phyloP scores from a whole-genome alignment of 1,140 invertebrate species.

The Tenebrio molitor region DNA sequence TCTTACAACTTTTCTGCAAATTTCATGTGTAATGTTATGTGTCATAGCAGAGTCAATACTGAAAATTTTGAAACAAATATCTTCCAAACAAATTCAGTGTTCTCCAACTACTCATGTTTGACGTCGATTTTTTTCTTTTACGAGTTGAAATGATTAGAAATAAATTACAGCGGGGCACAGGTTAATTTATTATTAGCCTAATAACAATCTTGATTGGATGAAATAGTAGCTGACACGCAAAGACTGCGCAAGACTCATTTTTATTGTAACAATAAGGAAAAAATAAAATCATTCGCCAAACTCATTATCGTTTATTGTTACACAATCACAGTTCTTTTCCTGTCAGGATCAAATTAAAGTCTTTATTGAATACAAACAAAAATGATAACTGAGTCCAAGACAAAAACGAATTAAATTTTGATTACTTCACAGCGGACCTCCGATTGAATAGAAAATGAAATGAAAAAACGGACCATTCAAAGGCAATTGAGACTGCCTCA shows the following conservation, averaged over 20 bases:
- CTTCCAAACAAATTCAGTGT: too few species aligned
- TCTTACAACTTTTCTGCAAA: too few species aligned
- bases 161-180: slow-evolving; percentile 8
- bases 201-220: slow-evolving; percentile 29
- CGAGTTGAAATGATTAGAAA: slow-evolving; percentile 4
- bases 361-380: background rate
- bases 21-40: too few species aligned
- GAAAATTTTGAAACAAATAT: too few species aligned
- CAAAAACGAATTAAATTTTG: slow-evolving; percentile 24
- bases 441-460: slow-evolving; percentile 18
- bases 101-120: too few species aligned
- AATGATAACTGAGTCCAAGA: background rate
- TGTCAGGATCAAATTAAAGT: background rate
- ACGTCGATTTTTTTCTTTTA: too few species aligned
- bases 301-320: too few species aligned
- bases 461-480: slow-evolving; percentile 1
- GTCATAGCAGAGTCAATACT: too few species aligned
- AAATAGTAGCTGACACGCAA: slow-evolving; percentile 7
- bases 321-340: too few species aligned
- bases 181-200: slow-evolving; percentile 29
- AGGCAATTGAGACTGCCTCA: slow-evolving; percentile 5
- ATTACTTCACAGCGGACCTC: background rate
- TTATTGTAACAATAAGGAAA: too few species aligned
- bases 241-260: background rate
- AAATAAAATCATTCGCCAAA: too few species aligned